phyloP scores from a whole-genome alignment of 1,140 invertebrate genomes.

The Trichonephila inaurata region DNA sequence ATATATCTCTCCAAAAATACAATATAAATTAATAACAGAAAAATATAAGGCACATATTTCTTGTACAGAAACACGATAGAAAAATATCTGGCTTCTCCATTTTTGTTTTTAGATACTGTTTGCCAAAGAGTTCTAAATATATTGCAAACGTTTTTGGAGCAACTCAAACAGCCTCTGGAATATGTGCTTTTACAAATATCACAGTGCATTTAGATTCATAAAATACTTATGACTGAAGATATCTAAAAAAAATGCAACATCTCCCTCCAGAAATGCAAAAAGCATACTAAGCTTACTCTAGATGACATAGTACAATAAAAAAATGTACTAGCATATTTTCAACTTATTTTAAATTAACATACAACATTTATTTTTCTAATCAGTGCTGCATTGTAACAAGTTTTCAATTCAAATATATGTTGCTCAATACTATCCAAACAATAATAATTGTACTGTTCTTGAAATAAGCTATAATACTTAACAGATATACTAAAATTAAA shows the following conservation, averaged over 20 bases:
- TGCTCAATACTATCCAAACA: too few relatives aligned
- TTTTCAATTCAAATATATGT: too few relatives aligned
- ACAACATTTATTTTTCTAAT: too few relatives aligned
- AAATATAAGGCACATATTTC: conserved; percentile 16
- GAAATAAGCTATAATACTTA: too few relatives aligned
- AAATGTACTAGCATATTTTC: background rate
- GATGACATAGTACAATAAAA: too few relatives aligned
- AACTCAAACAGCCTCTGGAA: background rate
- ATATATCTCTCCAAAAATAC: background rate
- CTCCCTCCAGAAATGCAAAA: background rate
- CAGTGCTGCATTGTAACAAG: too few relatives aligned
- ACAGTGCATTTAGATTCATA: background rate
- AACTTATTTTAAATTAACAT: too few relatives aligned
- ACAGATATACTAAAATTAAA: too few relatives aligned
- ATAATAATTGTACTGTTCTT: too few relatives aligned
- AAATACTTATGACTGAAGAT: background rate
- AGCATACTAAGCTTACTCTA: background rate
- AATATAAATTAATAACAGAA: background rate
- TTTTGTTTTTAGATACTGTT: background rate
- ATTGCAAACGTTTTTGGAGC: background rate
- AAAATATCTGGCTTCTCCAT: background rate
- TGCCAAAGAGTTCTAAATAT: background rate
- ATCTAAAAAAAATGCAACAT: background rate
- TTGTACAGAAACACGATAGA: background rate
- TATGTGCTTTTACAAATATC: background rate